Evolutionary conservation across 2,113 vertebrate genomes (phyloP).

Genomic region (Parus major): DNA sequence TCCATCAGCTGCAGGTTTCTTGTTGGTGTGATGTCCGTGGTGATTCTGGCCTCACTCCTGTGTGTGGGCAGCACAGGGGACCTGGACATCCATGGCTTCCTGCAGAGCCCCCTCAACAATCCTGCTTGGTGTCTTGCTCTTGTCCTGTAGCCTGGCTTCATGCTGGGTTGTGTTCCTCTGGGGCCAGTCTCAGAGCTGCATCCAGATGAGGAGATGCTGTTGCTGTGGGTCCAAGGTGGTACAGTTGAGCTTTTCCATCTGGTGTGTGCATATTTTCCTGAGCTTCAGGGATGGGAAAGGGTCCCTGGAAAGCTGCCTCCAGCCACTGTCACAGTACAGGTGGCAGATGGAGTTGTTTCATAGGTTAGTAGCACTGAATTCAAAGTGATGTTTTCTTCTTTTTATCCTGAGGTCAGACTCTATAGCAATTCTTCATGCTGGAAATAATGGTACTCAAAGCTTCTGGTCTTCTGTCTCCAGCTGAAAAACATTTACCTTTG

Average conservation of each 20-base stretch:
- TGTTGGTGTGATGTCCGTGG: not conserved
- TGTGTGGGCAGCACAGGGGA: not conserved
- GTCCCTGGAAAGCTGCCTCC: not conserved
- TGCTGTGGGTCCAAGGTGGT: rapidly evolving
- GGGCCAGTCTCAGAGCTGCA: not conserved
- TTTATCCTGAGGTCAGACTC: not conserved
- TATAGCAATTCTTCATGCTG: not conserved
- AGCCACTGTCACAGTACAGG: rapidly evolving
- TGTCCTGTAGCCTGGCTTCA: not conserved
- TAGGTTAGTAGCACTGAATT: not conserved
- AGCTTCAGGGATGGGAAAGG: not conserved
- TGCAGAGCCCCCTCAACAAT: rapidly evolving
- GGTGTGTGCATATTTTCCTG: not conserved
- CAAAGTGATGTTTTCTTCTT: not conserved
- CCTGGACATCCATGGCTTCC: not conserved
- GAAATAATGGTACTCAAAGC: not conserved
- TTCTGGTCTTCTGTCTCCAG: not conserved
- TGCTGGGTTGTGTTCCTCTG: not conserved
- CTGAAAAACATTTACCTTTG: not conserved
- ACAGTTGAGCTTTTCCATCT: not conserved
- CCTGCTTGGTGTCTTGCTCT: not conserved
- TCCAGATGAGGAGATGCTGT: rapidly evolving
- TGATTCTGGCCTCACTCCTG: not conserved
- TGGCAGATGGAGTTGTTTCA: not conserved
- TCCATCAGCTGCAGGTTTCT: not conserved